phyloP scores from a whole-genome alignment of 2,888 invertebrate genomes.

The Scaptomyza tumidula region DNA sequence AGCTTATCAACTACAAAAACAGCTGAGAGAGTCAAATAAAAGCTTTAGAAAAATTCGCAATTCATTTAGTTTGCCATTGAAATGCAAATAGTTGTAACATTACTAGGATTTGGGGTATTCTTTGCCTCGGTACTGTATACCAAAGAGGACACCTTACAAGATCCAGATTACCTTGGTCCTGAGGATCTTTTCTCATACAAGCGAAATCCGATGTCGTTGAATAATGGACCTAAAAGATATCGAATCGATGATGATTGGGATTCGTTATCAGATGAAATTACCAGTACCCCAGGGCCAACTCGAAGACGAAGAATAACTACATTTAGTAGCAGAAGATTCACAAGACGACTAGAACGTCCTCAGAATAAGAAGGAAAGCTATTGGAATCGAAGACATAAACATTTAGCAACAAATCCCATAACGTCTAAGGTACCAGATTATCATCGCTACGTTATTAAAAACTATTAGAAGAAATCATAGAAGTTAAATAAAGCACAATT shows the following conservation, averaged over 20 bases:
- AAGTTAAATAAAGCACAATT: too few species aligned
- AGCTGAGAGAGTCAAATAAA: constrained; percentile 24
- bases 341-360: background rate
- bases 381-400: too few species aligned
- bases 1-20: background rate
- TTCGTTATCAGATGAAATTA: background rate
- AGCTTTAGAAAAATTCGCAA: background rate
- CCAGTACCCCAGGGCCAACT: too few species aligned
- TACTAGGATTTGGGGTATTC: constrained; percentile 7
- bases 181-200: background rate
- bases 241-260: background rate
- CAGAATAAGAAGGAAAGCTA: background rate
- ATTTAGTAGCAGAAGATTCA: background rate
- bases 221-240: background rate
- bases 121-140: background rate
- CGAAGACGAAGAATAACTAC: background rate
- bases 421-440: too few species aligned
- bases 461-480: too few species aligned
- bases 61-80: background rate
- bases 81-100: constrained; percentile 18
- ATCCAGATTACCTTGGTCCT: background rate
- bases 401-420: too few species aligned
- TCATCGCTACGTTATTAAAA: too few species aligned
- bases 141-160: background rate
- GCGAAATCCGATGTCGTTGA: background rate